Conservation (phyloP, 2,888 invertebrate species). For the Oligia fasciuncula region DNA sequence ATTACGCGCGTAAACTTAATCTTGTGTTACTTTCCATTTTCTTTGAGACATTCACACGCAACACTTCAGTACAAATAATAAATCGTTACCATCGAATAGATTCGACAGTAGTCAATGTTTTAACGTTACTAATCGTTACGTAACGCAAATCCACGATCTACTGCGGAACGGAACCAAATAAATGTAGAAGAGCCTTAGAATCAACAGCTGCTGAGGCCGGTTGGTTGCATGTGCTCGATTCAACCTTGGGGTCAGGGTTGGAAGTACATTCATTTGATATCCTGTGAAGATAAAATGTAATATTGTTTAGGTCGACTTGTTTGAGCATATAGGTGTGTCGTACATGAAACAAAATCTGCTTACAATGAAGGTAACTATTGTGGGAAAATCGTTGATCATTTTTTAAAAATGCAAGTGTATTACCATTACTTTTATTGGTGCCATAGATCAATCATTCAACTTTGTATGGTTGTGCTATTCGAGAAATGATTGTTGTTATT, state of each 20-base stretch:
- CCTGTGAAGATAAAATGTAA: constrained; percentile 72
- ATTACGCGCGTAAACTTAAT: constrained; percentile 54
- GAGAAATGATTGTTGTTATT: constrained; percentile 32
- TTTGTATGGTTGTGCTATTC: constrained; percentile 27
- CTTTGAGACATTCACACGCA: constrained; percentile 58
- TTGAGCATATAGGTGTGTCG: constrained; percentile 30
- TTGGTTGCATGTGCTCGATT: constrained; percentile 71
- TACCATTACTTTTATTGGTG: not conserved
- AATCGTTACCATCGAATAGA: constrained; percentile 45
- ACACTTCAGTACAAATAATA: constrained; percentile 54
- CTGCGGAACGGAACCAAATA: constrained; percentile 75
- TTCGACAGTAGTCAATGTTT: constrained; percentile 56
- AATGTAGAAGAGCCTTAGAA: constrained; percentile 77
- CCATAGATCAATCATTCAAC: constrained; percentile 12
- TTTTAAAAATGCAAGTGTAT: constrained; percentile 17
- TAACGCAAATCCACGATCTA: constrained; percentile 60
- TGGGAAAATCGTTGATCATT: constrained; percentile 14
- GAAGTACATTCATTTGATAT: constrained; percentile 74
- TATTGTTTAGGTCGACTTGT: constrained; percentile 67
- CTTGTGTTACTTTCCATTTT: constrained; percentile 60
- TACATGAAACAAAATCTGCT: constrained; percentile 36
- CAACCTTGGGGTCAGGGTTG: constrained; percentile 82
- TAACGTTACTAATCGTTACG: constrained; percentile 57
- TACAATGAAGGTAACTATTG: constrained; percentile 25
- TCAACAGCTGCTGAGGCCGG: constrained; percentile 74